These are phyloP conservation scores for Anniella stebbinsi DNA, from an alignment of 2,797 vertebrate species.

Conservation along the genomic window DNA sequence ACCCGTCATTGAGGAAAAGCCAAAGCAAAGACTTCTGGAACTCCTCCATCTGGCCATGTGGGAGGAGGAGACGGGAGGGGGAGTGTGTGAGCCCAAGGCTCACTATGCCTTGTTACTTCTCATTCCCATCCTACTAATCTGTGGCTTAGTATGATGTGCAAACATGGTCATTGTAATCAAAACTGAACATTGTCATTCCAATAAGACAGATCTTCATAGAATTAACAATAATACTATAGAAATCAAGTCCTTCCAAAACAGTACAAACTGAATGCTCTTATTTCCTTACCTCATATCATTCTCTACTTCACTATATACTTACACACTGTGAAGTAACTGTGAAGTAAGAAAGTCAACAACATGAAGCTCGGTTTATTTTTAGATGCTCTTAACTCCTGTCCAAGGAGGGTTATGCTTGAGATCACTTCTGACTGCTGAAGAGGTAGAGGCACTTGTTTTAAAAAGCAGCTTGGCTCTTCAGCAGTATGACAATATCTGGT, in stretches of 20 bases:
- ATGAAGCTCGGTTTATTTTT: neutral
- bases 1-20: neutral
- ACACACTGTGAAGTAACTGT: constrained; percentile 41
- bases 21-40: neutral
- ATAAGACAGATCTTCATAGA: neutral
- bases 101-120: neutral
- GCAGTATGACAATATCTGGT: neutral
- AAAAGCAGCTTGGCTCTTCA: neutral
- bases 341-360: neutral
- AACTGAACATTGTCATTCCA: neutral
- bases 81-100: neutral
- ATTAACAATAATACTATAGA: neutral
- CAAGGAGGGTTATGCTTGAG: constrained; percentile 13
- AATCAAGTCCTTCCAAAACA: neutral
- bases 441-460: neutral
- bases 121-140: neutral
- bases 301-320: neutral
- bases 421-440: neutral
- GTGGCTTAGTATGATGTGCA: too few relatives aligned
- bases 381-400: constrained; percentile 36
- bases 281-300: neutral
- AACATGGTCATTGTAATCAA: neutral
- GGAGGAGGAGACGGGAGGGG: neutral
- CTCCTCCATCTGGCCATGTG: neutral
- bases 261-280: too few relatives aligned